Conservation (phyloP, 1,140 invertebrate genomes). For the Saccostrea cuccullata region DNA sequence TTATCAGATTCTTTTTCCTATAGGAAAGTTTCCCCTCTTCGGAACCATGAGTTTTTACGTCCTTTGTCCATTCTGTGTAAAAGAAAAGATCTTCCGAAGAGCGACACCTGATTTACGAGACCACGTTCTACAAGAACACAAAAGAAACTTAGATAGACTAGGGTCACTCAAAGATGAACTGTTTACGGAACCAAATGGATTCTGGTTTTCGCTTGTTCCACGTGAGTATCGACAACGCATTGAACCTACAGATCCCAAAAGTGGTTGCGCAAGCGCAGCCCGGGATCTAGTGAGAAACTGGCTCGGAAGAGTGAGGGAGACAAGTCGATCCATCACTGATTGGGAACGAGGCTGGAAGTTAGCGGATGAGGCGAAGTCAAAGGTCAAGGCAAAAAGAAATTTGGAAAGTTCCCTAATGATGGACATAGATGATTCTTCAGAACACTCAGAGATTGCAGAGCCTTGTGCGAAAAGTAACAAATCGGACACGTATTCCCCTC, state of each 20-base stretch:
- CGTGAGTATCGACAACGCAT: not conserved
- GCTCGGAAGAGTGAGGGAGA: not conserved
- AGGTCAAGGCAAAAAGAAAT: not conserved
- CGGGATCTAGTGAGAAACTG: conserved; percentile 1
- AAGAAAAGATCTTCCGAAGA: not conserved
- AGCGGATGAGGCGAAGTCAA: not conserved
- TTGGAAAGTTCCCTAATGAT: not conserved
- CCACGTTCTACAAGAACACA: conserved; percentile 1
- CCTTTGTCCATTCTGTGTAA: not conserved
- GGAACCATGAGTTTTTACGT: not conserved
- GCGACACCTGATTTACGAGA: not conserved
- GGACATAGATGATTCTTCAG: not conserved
- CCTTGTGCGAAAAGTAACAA: conserved; percentile 6
- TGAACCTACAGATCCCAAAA: conserved; percentile 3
- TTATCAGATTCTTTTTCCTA: not conserved
- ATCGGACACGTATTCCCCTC: conserved; percentile 1
- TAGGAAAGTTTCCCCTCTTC: not conserved
- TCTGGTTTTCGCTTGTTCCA: conserved; percentile 17
- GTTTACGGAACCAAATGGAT: conserved; percentile 9
- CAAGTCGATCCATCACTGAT: not conserved
- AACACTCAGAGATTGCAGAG: not conserved
- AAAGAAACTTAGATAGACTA: not conserved
- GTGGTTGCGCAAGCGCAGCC: not conserved
- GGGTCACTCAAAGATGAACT: conserved; percentile 19
- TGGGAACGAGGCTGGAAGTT: conserved; percentile 19